phyloP scores from a whole-genome alignment of 2,113 vertebrate genomes.

The Martes martes region DNA sequence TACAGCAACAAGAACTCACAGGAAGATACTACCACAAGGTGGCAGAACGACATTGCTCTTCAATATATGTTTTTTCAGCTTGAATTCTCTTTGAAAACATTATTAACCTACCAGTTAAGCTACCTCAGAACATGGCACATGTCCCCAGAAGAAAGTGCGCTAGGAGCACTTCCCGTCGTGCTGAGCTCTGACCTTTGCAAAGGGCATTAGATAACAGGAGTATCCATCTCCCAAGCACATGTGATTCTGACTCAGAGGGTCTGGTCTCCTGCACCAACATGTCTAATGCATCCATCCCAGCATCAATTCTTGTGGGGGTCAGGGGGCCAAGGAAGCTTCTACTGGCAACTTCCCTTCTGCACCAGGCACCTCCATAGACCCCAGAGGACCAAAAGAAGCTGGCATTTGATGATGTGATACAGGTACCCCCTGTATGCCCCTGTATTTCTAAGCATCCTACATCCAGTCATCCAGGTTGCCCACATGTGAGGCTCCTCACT shows the following conservation, averaged over 20 bases:
- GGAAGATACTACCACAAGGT: constrained; percentile 49
- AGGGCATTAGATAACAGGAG: accelerated
- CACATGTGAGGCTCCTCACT: accelerated
- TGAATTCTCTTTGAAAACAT: not conserved
- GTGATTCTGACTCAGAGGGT: accelerated
- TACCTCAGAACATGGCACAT: not conserved
- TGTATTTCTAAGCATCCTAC: accelerated
- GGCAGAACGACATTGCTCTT: constrained; percentile 33
- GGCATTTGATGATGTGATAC: not conserved
- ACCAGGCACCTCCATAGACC: accelerated
- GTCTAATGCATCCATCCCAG: accelerated
- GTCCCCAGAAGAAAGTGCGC: not conserved
- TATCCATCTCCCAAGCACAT: accelerated
- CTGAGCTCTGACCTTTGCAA: not conserved
- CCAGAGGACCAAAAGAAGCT: not conserved
- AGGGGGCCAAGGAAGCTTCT: accelerated
- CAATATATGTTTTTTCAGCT: not conserved
- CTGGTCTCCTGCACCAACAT: accelerated
- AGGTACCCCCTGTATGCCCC: too few species aligned
- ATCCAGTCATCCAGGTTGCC: not conserved
- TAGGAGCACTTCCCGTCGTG: not conserved
- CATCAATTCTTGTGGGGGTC: accelerated
- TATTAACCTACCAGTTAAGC: accelerated
- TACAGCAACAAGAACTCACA: not conserved
- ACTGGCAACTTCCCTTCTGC: not conserved